These are phyloP conservation scores for Actinemys pallida DNA, from an alignment of 2,113 vertebrate species.

Conservation along the genomic window DNA sequence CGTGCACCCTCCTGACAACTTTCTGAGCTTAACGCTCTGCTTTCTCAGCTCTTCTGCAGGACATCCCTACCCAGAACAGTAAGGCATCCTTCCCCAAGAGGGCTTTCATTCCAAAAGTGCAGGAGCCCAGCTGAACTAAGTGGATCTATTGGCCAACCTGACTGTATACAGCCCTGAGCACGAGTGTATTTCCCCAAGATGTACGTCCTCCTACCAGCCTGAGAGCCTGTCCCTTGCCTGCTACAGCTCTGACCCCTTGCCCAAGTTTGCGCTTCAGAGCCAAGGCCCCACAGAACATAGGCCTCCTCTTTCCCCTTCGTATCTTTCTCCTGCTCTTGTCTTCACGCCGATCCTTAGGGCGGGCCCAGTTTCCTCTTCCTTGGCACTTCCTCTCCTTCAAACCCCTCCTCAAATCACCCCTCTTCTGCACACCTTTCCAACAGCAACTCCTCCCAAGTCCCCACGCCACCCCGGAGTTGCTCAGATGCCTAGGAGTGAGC, in stretches of 20 bases:
- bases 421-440: no score
- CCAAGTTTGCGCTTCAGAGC: fast-evolving
- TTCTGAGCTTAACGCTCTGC: not conserved
- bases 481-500: no score
- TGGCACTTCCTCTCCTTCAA: no score
- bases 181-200: not conserved
- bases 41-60: not conserved
- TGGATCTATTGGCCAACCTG: not conserved
- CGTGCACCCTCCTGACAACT: not conserved
- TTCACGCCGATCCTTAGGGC: not conserved
- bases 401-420: no score
- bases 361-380: no score
- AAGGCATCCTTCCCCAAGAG: not conserved
- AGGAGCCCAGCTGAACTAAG: not conserved
- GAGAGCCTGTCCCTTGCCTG: not conserved
- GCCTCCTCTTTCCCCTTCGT: not conserved
- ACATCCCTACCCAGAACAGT: not conserved
- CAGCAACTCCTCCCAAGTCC: no score
- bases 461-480: no score
- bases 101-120: not conserved
- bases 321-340: not conserved
- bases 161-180: not conserved
- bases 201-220: not conserved
- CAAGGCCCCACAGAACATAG: not conserved
- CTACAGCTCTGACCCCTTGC: not conserved